A percentile compares a stretch with the other conserved stretches of the same genome.
phyloP scores from a whole-genome alignment of 2,888 invertebrate species.

The Tetheella fluctuosa region DNA sequence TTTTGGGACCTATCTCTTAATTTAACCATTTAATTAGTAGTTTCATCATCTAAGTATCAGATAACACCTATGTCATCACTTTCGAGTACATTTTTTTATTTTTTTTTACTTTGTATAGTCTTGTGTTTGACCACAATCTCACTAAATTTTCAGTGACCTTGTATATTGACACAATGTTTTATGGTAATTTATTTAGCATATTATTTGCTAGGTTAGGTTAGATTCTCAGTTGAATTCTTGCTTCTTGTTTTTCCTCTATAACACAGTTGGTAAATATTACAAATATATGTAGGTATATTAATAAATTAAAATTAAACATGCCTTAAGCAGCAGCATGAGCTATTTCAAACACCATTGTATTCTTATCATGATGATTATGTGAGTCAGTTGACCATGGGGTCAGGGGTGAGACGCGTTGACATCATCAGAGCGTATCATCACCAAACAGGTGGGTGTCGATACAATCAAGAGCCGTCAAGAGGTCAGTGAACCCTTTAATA shows the following conservation, averaged over 20 bases:
- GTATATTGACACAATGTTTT: no score
- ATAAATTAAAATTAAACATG: not conserved
- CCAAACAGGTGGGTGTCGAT: constrained; percentile 22
- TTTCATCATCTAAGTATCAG: no score
- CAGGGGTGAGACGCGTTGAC: constrained; percentile 46
- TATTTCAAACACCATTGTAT: constrained; percentile 41
- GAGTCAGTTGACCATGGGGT: constrained; percentile 44
- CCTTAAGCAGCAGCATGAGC: constrained; percentile 11
- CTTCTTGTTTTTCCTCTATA: constrained; percentile 1
- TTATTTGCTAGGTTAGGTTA: not conserved
- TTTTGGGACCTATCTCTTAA: no score
- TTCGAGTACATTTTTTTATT: no score
- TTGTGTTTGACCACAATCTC: no score
- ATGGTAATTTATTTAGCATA: no score
- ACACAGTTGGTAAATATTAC: not conserved
- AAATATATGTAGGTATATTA: no score
- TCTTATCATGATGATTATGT: constrained; percentile 38
- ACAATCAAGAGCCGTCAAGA: constrained; percentile 5
- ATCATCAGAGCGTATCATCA: constrained; percentile 41
- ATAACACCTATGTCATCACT: no score
- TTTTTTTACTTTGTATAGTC: no score
- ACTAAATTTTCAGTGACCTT: no score
- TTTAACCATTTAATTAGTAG: no score
- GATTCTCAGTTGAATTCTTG: not conserved
- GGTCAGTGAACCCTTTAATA: constrained; percentile 14